phyloP scores from a whole-genome alignment of 2,113 vertebrate species.

The Clarias batrachus region DNA sequence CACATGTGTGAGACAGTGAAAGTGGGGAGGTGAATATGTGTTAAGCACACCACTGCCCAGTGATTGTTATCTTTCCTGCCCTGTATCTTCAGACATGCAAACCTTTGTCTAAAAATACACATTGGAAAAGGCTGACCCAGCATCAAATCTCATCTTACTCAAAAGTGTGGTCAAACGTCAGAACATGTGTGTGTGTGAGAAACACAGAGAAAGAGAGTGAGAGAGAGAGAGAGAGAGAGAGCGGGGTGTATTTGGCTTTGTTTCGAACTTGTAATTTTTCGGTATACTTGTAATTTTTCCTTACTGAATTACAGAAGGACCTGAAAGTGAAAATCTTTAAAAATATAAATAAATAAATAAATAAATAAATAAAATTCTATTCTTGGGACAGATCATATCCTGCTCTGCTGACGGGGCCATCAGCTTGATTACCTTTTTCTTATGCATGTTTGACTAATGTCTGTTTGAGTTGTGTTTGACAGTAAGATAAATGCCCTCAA shows the following conservation, averaged over 20 bases:
- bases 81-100: slow-evolving; percentile 57
- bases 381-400: background rate
- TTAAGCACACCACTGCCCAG: slow-evolving; percentile 54
- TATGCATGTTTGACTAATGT: background rate
- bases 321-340: slow-evolving; percentile 19
- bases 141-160: slow-evolving; percentile 63
- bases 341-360: no score
- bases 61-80: slow-evolving; percentile 72
- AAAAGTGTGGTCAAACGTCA: slow-evolving; percentile 69
- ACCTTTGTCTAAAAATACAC: slow-evolving; percentile 59
- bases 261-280: slow-evolving; percentile 11
- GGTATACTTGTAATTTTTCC: slow-evolving; percentile 16
- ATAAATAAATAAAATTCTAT: no score
- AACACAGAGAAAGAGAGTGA: background rate
- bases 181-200: slow-evolving; percentile 32
- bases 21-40: slow-evolving; percentile 54
- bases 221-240: background rate
- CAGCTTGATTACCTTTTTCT: background rate
- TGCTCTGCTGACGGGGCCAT: background rate
- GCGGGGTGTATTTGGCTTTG: background rate
- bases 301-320: background rate
- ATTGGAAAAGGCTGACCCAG: slow-evolving; percentile 55
- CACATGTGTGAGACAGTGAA: slow-evolving; percentile 55
- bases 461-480: background rate
- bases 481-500: background rate